Evolutionary conservation across 2,797 vertebrate species (phyloP).

Genomic region (Amphiprion clarkii): DNA sequence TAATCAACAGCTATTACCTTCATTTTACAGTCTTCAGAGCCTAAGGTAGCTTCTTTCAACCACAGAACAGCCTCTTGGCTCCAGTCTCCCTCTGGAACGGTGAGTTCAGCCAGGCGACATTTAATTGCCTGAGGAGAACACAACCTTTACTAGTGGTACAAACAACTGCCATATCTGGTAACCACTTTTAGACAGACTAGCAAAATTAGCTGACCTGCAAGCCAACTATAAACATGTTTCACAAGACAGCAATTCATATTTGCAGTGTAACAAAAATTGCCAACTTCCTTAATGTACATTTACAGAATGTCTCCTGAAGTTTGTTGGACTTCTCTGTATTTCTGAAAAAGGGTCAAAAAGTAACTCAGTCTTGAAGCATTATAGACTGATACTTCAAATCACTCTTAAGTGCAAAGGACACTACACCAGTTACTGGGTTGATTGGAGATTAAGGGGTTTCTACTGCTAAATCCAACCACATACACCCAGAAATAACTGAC

Average conservation of each 20-base stretch:
- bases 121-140: slow-evolving; percentile 86
- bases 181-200: neutral
- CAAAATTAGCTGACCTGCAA: too few species aligned
- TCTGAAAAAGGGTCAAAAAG: neutral
- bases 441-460: neutral
- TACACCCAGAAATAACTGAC: slow-evolving; percentile 73
- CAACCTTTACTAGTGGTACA: neutral
- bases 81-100: slow-evolving; percentile 88
- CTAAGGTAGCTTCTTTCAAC: slow-evolving; percentile 88
- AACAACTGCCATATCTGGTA: neutral
- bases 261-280: neutral
- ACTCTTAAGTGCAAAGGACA: neutral
- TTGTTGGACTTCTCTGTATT: neutral
- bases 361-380: neutral
- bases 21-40: slow-evolving; percentile 88
- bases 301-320: neutral
- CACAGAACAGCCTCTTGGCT: slow-evolving; percentile 89
- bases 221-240: neutral
- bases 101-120: slow-evolving; percentile 90
- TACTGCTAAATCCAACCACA: neutral
- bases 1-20: slow-evolving; percentile 83
- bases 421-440: neutral
- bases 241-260: neutral
- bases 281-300: neutral
- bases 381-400: neutral